These are phyloP conservation scores for Congeria kusceri DNA, from an alignment of 2,888 invertebrate genomes.

Conservation along the genomic window DNA sequence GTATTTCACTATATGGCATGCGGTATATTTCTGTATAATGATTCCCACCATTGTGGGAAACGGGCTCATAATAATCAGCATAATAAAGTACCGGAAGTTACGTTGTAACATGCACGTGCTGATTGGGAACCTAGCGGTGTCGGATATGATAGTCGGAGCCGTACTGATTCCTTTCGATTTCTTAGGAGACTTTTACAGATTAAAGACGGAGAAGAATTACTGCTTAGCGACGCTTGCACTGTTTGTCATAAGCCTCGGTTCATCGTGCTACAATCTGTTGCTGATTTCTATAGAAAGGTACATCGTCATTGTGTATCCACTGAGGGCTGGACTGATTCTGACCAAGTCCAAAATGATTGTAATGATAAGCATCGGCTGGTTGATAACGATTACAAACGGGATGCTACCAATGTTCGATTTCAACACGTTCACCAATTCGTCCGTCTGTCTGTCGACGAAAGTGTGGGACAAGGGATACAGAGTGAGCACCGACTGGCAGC, in stretches of 20 bases:
- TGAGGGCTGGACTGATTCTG: not conserved
- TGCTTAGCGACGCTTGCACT: slow-evolving; percentile 43
- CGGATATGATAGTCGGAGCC: slow-evolving; percentile 38
- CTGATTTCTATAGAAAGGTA: slow-evolving; percentile 48
- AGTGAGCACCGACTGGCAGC: slow-evolving; percentile 24
- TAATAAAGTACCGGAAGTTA: slow-evolving; percentile 23
- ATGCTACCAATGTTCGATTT: slow-evolving; percentile 33
- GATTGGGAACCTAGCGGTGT: slow-evolving; percentile 36
- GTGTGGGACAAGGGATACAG: slow-evolving; percentile 42
- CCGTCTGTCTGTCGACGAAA: slow-evolving; percentile 23
- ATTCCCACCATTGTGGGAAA: slow-evolving; percentile 46
- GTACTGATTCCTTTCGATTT: slow-evolving; percentile 44
- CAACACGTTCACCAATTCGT: slow-evolving; percentile 20
- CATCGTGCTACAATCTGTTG: slow-evolving; percentile 40
- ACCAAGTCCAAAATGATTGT: slow-evolving; percentile 5
- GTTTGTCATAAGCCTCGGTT: slow-evolving; percentile 41
- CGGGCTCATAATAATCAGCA: slow-evolving; percentile 41
- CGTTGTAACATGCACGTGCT: slow-evolving; percentile 40
- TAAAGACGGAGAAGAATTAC: slow-evolving; percentile 29
- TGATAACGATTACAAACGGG: slow-evolving; percentile 6
- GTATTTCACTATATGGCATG: slow-evolving; percentile 38
- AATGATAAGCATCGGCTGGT: slow-evolving; percentile 35
- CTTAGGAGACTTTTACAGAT: slow-evolving; percentile 2
- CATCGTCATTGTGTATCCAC: slow-evolving; percentile 32
- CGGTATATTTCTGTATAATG: slow-evolving; percentile 19